A percentile compares a stretch with the other conserved stretches of the same genome.
Evolutionary conservation across 2,888 invertebrate genomes (phyloP).

Genomic region (Hypena proboscidalis): DNA sequence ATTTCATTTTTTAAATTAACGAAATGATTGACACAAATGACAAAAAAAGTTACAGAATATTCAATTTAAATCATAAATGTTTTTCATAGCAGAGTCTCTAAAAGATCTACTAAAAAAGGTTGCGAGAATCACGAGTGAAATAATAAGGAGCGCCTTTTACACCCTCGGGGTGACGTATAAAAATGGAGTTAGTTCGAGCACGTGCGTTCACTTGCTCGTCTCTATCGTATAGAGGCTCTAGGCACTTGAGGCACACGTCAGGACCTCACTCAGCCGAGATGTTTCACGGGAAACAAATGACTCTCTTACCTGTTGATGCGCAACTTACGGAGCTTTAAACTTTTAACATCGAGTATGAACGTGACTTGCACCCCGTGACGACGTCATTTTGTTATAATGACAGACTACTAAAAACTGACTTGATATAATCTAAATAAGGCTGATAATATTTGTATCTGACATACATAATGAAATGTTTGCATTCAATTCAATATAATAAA

Average conservation of each 20-base stretch:
- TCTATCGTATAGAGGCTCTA: slow-evolving; percentile 34
- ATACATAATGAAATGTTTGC: too few species aligned
- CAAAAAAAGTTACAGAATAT: too few species aligned
- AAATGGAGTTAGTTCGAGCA: slow-evolving; percentile 37
- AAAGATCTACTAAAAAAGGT: not conserved
- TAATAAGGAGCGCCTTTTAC: slow-evolving; percentile 12
- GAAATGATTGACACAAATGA: too few species aligned
- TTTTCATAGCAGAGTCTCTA: too few species aligned
- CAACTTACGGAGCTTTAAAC: slow-evolving; percentile 53
- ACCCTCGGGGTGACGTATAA: slow-evolving; percentile 36
- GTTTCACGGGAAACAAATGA: slow-evolving; percentile 71
- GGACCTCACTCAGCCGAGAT: slow-evolving; percentile 62
- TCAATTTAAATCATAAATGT: too few species aligned
- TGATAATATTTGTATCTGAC: too few species aligned
- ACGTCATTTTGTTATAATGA: slow-evolving; percentile 62
- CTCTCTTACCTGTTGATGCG: slow-evolving; percentile 79
- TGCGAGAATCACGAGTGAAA: slow-evolving; percentile 14
- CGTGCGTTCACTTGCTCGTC: slow-evolving; percentile 49
- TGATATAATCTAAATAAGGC: too few species aligned
- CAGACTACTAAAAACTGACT: slow-evolving; percentile 24
- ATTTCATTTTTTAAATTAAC: too few species aligned
- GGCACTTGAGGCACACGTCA: slow-evolving; percentile 54
- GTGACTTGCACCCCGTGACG: slow-evolving; percentile 63
- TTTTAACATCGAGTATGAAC: slow-evolving; percentile 53
- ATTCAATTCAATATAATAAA: too few species aligned